Conservation (phyloP, 2,797 vertebrate species). For the Lophotriccus pileatus region DNA sequence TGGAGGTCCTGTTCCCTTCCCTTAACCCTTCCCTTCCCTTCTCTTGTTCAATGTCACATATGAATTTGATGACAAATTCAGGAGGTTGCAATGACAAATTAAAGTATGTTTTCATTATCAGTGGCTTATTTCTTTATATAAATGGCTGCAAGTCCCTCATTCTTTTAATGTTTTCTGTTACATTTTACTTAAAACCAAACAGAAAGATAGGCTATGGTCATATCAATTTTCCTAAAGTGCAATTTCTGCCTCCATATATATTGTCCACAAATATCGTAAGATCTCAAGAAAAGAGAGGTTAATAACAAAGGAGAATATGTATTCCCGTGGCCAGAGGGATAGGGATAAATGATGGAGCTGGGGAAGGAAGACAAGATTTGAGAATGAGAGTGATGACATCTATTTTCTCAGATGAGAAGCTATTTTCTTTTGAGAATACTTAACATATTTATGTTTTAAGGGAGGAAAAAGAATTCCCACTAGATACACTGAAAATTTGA, state of each 20-base stretch:
- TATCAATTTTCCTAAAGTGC: neutral
- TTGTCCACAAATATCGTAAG: neutral
- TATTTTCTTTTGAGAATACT: constrained; percentile 49
- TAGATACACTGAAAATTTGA: constrained; percentile 63
- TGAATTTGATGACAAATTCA: neutral
- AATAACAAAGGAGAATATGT: neutral
- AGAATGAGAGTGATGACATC: constrained; percentile 31
- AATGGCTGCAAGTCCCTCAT: neutral
- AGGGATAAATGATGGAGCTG: neutral
- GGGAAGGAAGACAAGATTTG: neutral
- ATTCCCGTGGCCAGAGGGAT: neutral
- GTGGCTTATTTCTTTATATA: neutral
- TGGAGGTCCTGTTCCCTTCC: neutral
- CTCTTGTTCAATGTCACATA: neutral
- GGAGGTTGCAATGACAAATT: neutral
- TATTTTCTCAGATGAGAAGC: constrained; percentile 62
- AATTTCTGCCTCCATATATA: neutral
- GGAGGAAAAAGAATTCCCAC: constrained; percentile 55
- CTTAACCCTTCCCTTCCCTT: neutral
- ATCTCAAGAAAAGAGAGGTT: neutral
- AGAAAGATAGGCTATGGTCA: neutral
- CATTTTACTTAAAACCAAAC: neutral
- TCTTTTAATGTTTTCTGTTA: neutral
- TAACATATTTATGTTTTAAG: constrained; percentile 67
- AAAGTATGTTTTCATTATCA: neutral